Percentiles rank a stretch among this genome's conserved stretches.
These are phyloP conservation scores for Pseudomyrmex cubaensis DNA, from an alignment of 1,140 invertebrate species.

Conservation along the genomic window DNA sequence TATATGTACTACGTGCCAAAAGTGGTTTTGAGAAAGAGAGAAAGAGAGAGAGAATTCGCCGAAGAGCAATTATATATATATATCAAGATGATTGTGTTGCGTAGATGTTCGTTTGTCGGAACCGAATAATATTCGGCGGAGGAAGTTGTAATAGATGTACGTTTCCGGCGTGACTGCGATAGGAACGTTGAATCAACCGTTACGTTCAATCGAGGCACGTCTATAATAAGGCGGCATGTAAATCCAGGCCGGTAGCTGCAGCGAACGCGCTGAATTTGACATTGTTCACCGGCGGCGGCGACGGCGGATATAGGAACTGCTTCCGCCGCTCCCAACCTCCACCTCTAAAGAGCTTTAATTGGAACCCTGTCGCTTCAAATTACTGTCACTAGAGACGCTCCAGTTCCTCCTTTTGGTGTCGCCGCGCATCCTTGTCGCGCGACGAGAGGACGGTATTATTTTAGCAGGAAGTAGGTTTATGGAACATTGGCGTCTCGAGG, in stretches of 20 bases:
- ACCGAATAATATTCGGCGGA: conserved; percentile 8
- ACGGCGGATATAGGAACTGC: conserved; percentile 41
- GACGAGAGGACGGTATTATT: conserved; percentile 58
- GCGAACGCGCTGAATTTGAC: conserved; percentile 66
- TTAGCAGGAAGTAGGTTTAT: conserved; percentile 71
- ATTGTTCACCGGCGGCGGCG: conserved; percentile 67
- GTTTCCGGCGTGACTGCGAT: conserved; percentile 22
- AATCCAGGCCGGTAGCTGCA: conserved; percentile 61
- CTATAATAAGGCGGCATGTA: conserved; percentile 76
- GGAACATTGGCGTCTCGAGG: conserved; percentile 62
- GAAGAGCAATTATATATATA: neutral
- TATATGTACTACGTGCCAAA: too few relatives aligned
- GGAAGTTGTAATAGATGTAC: conserved; percentile 32
- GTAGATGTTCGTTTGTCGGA: conserved; percentile 14
- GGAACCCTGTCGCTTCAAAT: conserved; percentile 79
- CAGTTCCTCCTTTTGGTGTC: conserved; percentile 73
- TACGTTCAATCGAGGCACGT: conserved; percentile 71
- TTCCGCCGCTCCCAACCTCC: conserved; percentile 55
- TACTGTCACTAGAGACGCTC: conserved; percentile 77
- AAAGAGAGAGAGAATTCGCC: too few relatives aligned
- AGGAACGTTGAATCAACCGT: conserved; percentile 39
- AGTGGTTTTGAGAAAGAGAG: too few relatives aligned
- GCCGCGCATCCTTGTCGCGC: conserved; percentile 37
- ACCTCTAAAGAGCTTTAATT: conserved; percentile 78
- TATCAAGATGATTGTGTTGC: conserved; percentile 9